These are phyloP conservation scores for Lepidurus couesii DNA, from an alignment of 1,140 invertebrate species.

Conservation along the genomic window DNA sequence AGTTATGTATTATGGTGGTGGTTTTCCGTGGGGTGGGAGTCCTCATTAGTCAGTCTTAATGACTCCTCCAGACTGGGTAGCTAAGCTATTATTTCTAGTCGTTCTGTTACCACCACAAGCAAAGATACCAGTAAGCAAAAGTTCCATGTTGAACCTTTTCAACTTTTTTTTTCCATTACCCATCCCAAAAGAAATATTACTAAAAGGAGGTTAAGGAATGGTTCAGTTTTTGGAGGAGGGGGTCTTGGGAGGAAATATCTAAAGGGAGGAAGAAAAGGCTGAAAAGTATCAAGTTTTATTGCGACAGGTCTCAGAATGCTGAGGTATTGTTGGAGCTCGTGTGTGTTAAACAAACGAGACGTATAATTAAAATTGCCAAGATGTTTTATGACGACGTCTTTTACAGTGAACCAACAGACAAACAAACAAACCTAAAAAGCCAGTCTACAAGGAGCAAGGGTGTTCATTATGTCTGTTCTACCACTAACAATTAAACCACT, in stretches of 20 bases:
- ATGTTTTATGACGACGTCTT: not conserved
- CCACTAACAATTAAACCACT: not conserved
- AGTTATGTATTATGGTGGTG: constrained; percentile 9
- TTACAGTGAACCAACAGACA: not conserved
- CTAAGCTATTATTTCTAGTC: constrained; percentile 14
- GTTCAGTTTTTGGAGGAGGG: not conserved
- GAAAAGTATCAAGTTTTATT: not conserved
- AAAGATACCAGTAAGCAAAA: not conserved
- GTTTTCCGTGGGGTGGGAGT: not conserved
- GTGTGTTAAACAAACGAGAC: constrained; percentile 20
- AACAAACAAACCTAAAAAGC: not conserved
- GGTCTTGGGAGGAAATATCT: not conserved
- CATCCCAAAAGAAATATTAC: too few species aligned
- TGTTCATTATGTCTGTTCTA: not conserved
- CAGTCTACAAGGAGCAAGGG: not conserved
- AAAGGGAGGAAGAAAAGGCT: not conserved
- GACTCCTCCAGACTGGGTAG: constrained; percentile 1
- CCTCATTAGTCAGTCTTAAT: constrained; percentile 19
- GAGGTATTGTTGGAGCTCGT: not conserved
- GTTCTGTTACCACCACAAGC: not conserved
- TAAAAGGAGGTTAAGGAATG: not conserved
- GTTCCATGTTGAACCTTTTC: too few species aligned
- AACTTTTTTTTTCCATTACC: too few species aligned
- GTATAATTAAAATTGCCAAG: not conserved
- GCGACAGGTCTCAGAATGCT: not conserved